Evolutionary conservation across 2,797 vertebrate genomes (phyloP).

Genomic region (Manis javanica): DNA sequence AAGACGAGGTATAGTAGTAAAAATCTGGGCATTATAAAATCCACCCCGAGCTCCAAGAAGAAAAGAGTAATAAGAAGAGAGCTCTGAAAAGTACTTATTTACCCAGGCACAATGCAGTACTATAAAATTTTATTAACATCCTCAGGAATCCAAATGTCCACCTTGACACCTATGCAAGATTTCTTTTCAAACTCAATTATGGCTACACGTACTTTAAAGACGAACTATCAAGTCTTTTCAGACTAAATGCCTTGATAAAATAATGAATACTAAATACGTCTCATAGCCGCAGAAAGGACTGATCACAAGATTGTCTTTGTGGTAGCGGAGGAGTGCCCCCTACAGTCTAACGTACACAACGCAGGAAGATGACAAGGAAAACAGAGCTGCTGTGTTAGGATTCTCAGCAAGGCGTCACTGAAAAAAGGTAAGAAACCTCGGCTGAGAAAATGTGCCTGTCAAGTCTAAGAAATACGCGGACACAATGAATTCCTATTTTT

Average conservation of each 20-base stretch:
- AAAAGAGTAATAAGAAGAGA: constrained; percentile 5
- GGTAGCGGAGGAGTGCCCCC: constrained; percentile 84
- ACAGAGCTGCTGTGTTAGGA: neutral
- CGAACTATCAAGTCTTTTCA: constrained; percentile 63
- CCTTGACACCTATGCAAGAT: constrained; percentile 12
- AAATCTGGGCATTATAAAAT: constrained; percentile 60
- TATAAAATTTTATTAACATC: constrained; percentile 36
- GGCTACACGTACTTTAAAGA: constrained; percentile 51
- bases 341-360: constrained; percentile 66
- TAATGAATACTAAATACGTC: constrained; percentile 74
- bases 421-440: constrained; percentile 54
- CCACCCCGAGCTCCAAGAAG: constrained; percentile 17
- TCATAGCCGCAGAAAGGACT: constrained; percentile 34
- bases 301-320: constrained; percentile 20
- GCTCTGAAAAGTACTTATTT: constrained; percentile 3
- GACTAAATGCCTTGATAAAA: constrained; percentile 71
- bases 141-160: constrained; percentile 14
- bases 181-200: neutral
- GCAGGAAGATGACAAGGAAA: neutral
- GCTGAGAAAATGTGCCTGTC: neutral
- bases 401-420: neutral
- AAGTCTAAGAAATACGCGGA: neutral
- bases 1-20: constrained; percentile 48
- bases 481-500: neutral
- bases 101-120: neutral